These are phyloP conservation scores for Philereme transversata DNA, from an alignment of 2,888 invertebrate species.

Conservation along the genomic window DNA sequence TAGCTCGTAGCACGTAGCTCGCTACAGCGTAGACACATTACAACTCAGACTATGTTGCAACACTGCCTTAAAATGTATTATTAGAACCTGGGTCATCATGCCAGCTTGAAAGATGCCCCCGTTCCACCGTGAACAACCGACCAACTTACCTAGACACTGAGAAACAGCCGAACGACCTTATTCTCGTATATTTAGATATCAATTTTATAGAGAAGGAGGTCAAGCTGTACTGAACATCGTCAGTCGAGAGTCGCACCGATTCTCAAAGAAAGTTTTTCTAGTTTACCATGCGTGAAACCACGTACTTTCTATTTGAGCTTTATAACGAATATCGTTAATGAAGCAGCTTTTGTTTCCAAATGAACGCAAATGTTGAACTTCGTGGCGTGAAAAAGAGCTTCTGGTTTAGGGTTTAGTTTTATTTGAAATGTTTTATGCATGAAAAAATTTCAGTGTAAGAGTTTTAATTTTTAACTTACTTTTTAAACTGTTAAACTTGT, in stretches of 20 bases:
- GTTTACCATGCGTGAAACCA: slow-evolving; percentile 48
- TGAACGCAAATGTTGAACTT: slow-evolving; percentile 20
- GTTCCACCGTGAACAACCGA: slow-evolving; percentile 51
- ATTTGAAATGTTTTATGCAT: slow-evolving; percentile 13
- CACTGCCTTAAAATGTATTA: slow-evolving; percentile 58
- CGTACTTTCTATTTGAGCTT: slow-evolving; percentile 38
- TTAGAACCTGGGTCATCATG: slow-evolving; percentile 62
- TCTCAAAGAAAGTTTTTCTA: slow-evolving; percentile 40
- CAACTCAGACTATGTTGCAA: slow-evolving; percentile 45
- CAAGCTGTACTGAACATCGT: slow-evolving; percentile 36
- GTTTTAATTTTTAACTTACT: slow-evolving; percentile 4
- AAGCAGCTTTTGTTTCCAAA: slow-evolving; percentile 21
- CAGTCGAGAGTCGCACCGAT: slow-evolving; percentile 20
- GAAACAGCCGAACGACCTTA: slow-evolving; percentile 19
- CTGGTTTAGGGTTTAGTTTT: slow-evolving; percentile 15
- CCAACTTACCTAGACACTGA: slow-evolving; percentile 36
- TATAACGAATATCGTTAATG: slow-evolving; percentile 36
- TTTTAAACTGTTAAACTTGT: background rate
- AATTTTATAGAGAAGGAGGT: slow-evolving; percentile 34
- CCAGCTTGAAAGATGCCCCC: slow-evolving; percentile 58
- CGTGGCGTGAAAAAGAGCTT: slow-evolving; percentile 13
- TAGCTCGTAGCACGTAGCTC: slow-evolving; percentile 34
- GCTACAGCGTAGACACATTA: slow-evolving; percentile 52
- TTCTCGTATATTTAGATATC: slow-evolving; percentile 23
- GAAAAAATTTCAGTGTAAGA: background rate